These are phyloP conservation scores for Drosophila nannoptera DNA, from an alignment of 1,140 invertebrate species.

Conservation along the genomic window DNA sequence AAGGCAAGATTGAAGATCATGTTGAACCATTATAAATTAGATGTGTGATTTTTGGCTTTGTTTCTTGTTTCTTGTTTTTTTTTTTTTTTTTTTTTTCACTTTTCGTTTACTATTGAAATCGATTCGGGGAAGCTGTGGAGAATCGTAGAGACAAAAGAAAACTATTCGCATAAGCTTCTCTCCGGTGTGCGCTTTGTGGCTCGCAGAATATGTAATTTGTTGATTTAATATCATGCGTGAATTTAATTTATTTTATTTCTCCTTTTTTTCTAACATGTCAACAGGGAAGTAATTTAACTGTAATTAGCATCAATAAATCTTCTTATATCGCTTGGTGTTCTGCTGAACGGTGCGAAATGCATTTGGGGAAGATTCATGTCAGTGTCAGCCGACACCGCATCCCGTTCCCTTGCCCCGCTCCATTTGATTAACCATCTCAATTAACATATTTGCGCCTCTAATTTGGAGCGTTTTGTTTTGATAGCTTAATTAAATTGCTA, in stretches of 20 bases:
- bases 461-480: background rate
- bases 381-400: too few relatives aligned
- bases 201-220: background rate
- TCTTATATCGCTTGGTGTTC: background rate
- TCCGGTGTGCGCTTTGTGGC: background rate
- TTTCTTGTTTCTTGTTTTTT: slow-evolving; percentile 1
- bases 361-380: too few relatives aligned
- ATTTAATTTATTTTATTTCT: background rate
- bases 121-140: background rate
- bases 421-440: background rate
- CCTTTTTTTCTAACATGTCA: slow-evolving; percentile 2
- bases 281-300: slow-evolving; percentile 6
- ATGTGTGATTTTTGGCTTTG: slow-evolving; percentile 24
- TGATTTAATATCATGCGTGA: background rate
- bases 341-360: too few relatives aligned
- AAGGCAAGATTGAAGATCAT: slow-evolving; percentile 29
- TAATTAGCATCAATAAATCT: slow-evolving; percentile 2
- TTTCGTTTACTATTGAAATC: too few relatives aligned
- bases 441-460: background rate
- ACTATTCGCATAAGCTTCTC: background rate
- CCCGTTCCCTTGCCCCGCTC: too few relatives aligned
- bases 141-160: background rate
- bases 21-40: slow-evolving; percentile 39
- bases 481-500: slow-evolving; percentile 10
- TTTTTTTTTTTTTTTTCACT: background rate